These are phyloP conservation scores for Peromyscus californicus DNA, from an alignment of 2,113 vertebrate species.

Conservation along the genomic window DNA sequence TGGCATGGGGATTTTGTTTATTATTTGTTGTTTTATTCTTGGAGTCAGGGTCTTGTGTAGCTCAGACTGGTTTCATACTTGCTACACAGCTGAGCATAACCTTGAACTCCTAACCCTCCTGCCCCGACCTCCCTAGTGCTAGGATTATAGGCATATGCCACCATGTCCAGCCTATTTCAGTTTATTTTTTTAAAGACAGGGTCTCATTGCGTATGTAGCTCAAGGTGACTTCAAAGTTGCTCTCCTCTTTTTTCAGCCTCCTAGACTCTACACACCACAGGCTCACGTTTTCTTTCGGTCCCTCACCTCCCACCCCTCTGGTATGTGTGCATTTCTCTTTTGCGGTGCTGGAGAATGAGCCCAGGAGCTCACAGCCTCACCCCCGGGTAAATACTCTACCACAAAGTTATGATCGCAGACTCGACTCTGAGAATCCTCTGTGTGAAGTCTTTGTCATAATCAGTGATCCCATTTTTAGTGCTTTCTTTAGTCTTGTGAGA, in stretches of 20 bases:
- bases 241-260: neutral
- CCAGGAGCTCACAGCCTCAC: neutral
- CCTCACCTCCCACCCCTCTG: neutral
- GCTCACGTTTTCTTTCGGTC: neutral
- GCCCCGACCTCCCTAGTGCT: neutral
- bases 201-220: neutral
- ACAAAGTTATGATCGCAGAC: neutral
- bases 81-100: neutral
- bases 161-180: neutral
- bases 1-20: neutral
- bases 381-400: no score
- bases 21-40: neutral
- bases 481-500: constrained; percentile 2
- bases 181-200: neutral
- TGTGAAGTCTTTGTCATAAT: neutral
- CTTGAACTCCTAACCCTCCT: neutral
- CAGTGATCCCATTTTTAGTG: neutral
- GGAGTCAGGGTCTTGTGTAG: neutral
- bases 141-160: neutral
- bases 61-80: neutral
- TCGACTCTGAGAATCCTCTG: neutral
- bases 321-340: neutral
- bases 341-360: neutral
- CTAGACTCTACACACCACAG: neutral
- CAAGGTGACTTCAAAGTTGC: neutral